Conservation (phyloP, 2,888 invertebrate genomes). For the Morpho helenor region DNA sequence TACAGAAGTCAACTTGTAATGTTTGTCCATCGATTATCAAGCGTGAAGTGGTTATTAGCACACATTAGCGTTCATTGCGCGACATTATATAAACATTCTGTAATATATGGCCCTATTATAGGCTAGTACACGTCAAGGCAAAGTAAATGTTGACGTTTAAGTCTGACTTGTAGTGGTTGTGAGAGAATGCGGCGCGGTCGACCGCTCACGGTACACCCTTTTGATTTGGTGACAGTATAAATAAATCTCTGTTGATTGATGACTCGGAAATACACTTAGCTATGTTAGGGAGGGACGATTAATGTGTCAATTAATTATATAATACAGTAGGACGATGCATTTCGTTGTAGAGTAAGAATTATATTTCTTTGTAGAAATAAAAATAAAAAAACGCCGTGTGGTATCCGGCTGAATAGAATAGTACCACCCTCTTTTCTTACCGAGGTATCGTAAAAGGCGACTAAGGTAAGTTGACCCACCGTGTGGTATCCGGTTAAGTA, state of each 20-base stretch:
- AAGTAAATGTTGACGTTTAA: conserved; percentile 41
- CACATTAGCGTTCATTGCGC: conserved; percentile 48
- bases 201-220: conserved; percentile 24
- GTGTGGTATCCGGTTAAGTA: too few species aligned
- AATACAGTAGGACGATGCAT: not conserved
- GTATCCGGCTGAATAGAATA: too few species aligned
- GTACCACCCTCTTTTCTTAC: too few species aligned
- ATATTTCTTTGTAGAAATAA: too few species aligned
- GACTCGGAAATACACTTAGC: conserved; percentile 32
- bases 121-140: conserved; percentile 45
- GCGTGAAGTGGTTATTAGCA: conserved; percentile 46
- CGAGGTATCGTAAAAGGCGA: too few species aligned
- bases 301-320: conserved; percentile 11
- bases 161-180: conserved; percentile 34
- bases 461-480: too few species aligned
- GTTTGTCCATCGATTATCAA: conserved; percentile 37
- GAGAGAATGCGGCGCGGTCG: conserved; percentile 31
- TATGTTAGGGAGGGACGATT: conserved; percentile 9
- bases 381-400: too few species aligned
- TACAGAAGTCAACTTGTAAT: conserved; percentile 18
- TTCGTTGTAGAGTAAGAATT: not conserved
- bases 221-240: conserved; percentile 33
- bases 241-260: conserved; percentile 35
- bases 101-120: conserved; percentile 60
- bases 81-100: conserved; percentile 57